phyloP scores from a whole-genome alignment of 2,113 vertebrate species.

The Carassius auratus region DNA sequence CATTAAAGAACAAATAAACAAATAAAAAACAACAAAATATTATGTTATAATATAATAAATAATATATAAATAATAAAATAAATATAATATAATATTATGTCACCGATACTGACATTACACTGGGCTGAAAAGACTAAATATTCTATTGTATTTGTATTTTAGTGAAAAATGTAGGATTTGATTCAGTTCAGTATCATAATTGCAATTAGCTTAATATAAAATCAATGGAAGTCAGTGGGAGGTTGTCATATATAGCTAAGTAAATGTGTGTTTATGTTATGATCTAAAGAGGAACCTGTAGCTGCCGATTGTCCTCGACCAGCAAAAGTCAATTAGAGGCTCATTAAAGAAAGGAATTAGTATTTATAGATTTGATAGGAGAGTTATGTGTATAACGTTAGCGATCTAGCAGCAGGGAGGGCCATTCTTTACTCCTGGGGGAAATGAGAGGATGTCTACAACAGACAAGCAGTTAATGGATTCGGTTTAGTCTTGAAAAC shows the following conservation, averaged over 20 bases:
- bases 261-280: constrained; percentile 14
- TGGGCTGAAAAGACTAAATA: no score
- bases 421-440: constrained; percentile 23
- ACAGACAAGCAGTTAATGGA: constrained; percentile 73
- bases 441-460: constrained; percentile 58
- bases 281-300: not conserved
- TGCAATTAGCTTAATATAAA: not conserved
- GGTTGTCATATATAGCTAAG: not conserved
- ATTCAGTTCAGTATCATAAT: not conserved
- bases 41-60: no score
- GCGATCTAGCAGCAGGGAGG: constrained; percentile 65
- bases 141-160: no score
- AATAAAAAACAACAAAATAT: no score
- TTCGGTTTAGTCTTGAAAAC: constrained; percentile 80
- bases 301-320: constrained; percentile 27
- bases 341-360: constrained; percentile 76
- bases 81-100: no score
- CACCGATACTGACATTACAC: no score
- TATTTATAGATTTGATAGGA: constrained; percentile 74
- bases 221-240: constrained; percentile 11
- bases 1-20: no score
- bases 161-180: not conserved
- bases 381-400: constrained; percentile 63
- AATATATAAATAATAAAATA: no score
- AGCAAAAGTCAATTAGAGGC: constrained; percentile 72